These are phyloP conservation scores for Cosmia trapezina DNA, from an alignment of 2,888 invertebrate genomes.

Conservation along the genomic window DNA sequence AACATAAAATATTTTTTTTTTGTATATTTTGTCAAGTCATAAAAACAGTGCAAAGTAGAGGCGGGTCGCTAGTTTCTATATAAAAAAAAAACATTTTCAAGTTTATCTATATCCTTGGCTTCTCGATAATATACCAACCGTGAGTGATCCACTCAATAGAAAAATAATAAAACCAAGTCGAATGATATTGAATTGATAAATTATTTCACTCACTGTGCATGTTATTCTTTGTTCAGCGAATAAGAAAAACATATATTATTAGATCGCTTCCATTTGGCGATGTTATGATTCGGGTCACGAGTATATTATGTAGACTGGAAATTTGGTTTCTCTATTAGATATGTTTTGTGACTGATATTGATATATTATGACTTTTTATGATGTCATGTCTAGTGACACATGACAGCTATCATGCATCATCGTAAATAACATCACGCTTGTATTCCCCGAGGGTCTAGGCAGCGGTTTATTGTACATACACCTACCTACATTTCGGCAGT, in stretches of 20 bases:
- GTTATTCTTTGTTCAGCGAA: conserved; percentile 54
- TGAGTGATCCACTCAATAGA: conserved; percentile 38
- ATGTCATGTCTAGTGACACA: not conserved
- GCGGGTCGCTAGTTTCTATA: not conserved
- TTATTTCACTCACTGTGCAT: conserved; percentile 30
- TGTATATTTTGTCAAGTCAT: not conserved
- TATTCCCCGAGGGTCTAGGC: not conserved
- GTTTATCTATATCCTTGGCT: not conserved
- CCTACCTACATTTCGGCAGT: too few species aligned
- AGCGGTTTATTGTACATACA: not conserved
- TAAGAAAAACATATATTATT: conserved; percentile 57
- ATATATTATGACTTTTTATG: not conserved
- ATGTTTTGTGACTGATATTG: conserved; percentile 16
- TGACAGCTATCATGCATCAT: not conserved
- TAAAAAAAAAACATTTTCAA: conserved; percentile 2
- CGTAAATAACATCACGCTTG: not conserved
- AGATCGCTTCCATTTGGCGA: conserved; percentile 38
- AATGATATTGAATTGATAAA: conserved; percentile 50
- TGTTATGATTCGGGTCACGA: conserved; percentile 49
- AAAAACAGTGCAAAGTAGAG: not conserved
- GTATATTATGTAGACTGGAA: not conserved
- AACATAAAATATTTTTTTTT: not conserved
- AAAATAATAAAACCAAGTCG: conserved; percentile 36
- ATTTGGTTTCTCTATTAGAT: conserved; percentile 20
- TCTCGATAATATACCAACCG: conserved; percentile 1